Evolutionary conservation across 2,797 vertebrate species (phyloP), one percentile per base, ranked within the genome.

Genomic region (Naso thynnoides): DNA sequence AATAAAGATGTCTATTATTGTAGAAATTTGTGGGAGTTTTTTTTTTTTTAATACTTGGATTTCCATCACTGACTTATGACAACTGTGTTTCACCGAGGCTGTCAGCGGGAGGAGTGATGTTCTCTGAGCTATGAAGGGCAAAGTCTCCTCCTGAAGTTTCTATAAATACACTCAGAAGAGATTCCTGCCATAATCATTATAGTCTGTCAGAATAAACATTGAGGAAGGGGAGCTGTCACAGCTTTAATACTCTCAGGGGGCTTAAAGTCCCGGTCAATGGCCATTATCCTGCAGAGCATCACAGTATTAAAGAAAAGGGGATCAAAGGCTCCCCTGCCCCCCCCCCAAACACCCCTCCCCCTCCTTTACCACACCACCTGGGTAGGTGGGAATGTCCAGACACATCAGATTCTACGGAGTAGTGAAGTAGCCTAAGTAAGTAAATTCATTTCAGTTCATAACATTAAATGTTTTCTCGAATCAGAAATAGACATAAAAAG

Each of bases 1-100:
- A 90, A 90, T 92, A 87, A 93, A 92, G 49, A 74, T 70, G 45
- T 76, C 59, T 87, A 79, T 86, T 90, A 83, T 91, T 89, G 71
- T 84, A 86, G 5, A 73, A 27, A 45, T 19, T 8, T 78, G 21
- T 64, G 29, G 2, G 33, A 1, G 14, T 39, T 19, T 13, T 54
- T 24, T n/a, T 68, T 23, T 33, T 39, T 21, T 7, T n/a, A 6
- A 2, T 4, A 16, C 42, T 52, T 65, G 44, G 6, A 55, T 73
- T 58, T 54, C 33, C 53, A 64, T 76, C 29, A 50, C 47, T 58
- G 18, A 66, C 49, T 74, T 42, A 54, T 79, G 63, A 65, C 8
- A 4, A 31, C 54, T 73, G 69, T 54, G 63, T 73, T 79, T 84
- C 57, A 60, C 63, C 19, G 15, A 16, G 29, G 23, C 31, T 75